Percentiles rank a stretch among this genome's conserved stretches.
Conservation (phyloP, 2,113 vertebrate species). For the Beaufortia kweichowensis region DNA sequence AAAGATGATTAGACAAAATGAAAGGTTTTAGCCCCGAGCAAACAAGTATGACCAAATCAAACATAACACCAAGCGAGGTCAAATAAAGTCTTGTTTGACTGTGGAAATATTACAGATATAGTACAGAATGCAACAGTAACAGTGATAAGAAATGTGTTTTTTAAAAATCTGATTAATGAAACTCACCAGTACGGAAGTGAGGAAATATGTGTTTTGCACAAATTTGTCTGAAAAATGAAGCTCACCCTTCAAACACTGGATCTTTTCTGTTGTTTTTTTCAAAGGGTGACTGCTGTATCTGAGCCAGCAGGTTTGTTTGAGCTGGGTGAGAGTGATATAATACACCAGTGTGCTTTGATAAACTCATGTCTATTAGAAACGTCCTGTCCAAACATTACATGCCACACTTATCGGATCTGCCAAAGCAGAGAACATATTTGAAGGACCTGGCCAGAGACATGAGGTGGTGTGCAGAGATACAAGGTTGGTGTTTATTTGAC, state of each 20-base stretch:
- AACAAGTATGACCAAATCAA: not conserved
- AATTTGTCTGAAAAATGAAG: not conserved
- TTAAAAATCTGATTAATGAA: not conserved
- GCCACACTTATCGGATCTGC: conserved; percentile 19
- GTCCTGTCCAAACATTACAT: conserved; percentile 46
- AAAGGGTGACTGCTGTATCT: conserved; percentile 8
- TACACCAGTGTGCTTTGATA: conserved; percentile 32
- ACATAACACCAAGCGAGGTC: not conserved
- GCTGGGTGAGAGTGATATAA: conserved; percentile 35
- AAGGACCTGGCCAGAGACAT: conserved; percentile 29
- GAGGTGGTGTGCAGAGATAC: conserved; percentile 5
- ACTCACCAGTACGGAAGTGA: not conserved
- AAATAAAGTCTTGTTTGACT: not conserved
- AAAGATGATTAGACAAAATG: not conserved
- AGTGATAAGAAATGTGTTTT: too few relatives aligned
- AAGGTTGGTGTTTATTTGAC: conserved; percentile 38
- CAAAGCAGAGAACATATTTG: conserved; percentile 9
- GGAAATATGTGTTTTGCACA: not conserved
- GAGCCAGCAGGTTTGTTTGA: conserved; percentile 40
- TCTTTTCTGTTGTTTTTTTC: not conserved
- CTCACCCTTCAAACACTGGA: not conserved
- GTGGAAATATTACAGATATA: not conserved
- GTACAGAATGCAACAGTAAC: not conserved
- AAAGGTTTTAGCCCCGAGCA: not conserved
- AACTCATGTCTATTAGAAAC: conserved; percentile 30